A percentile compares a stretch with the other conserved stretches of the same genome.
phyloP scores from a whole-genome alignment of 2,113 vertebrate species.

The Myrmophylax atrothorax region DNA sequence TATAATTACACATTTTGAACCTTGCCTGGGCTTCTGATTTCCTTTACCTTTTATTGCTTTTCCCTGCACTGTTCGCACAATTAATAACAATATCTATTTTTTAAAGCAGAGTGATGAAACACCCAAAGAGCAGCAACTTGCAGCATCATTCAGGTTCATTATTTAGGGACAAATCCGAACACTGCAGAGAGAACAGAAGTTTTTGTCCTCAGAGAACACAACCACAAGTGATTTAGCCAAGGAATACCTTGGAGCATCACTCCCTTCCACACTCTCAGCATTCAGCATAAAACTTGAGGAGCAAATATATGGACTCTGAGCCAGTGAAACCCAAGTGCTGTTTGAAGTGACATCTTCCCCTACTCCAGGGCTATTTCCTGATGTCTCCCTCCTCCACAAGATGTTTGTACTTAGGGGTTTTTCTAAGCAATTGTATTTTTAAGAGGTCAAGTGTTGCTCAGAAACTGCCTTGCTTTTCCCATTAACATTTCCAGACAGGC shows the following conservation, averaged over 20 bases:
- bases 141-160: not conserved
- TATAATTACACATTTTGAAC: not conserved
- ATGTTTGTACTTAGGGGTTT: not conserved
- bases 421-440: not conserved
- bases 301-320: not conserved
- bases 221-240: not conserved
- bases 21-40: not conserved
- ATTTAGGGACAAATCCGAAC: not conserved
- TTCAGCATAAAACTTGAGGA: not conserved
- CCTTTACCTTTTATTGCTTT: not conserved
- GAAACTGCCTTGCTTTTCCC: not conserved
- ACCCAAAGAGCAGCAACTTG: not conserved
- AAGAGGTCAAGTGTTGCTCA: not conserved
- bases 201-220: not conserved
- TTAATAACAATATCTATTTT: not conserved
- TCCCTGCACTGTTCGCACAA: not conserved
- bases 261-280: not conserved
- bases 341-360: not conserved
- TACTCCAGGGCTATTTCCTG: not conserved
- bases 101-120: not conserved
- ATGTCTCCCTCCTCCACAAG: not conserved
- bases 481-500: conserved; percentile 23
- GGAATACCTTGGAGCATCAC: rapidly evolving
- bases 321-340: not conserved
- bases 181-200: not conserved